A percentile compares a stretch with the other conserved stretches of the same genome.
These are phyloP conservation scores for Collichthys lucidus DNA, from an alignment of 2,113 vertebrate genomes.

Conservation along the genomic window DNA sequence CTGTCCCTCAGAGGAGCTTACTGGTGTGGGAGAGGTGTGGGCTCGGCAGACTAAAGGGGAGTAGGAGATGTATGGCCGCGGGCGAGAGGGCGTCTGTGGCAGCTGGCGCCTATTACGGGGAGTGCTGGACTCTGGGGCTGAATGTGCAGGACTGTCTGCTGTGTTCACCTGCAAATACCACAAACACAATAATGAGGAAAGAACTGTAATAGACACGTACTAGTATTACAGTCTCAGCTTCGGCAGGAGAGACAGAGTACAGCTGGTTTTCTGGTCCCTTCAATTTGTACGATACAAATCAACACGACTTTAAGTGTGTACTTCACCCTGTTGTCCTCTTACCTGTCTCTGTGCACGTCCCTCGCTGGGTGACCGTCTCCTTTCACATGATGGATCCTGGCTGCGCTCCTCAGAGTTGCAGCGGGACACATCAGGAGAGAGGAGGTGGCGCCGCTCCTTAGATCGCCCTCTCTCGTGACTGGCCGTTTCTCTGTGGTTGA, in stretches of 20 bases:
- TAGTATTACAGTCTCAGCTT: background rate
- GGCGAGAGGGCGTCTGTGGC: constrained; percentile 93
- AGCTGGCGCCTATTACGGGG: constrained; percentile 94
- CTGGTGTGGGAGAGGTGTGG: constrained; percentile 78
- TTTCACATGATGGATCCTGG: constrained; percentile 87
- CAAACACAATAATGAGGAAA: constrained; percentile 2
- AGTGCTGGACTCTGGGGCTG: constrained; percentile 90
- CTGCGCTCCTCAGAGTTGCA: constrained; percentile 96
- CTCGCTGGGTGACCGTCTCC: constrained; percentile 89
- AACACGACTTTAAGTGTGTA: background rate
- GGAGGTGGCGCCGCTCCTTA: constrained; percentile 94
- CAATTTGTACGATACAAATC: background rate
- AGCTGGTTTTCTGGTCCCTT: background rate
- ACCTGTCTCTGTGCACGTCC: constrained; percentile 88
- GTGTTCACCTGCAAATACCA: constrained; percentile 82
- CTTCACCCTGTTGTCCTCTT: background rate
- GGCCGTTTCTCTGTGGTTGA: constrained; percentile 87
- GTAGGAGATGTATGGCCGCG: constrained; percentile 95
- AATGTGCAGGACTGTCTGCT: constrained; percentile 90
- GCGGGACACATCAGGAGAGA: constrained; percentile 95
- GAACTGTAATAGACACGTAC: background rate
- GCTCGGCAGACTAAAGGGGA: constrained; percentile 89
- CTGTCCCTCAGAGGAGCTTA: constrained; percentile 76
- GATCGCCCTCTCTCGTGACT: constrained; percentile 94
- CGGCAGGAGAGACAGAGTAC: background rate